These are phyloP conservation scores for Lophius americanus DNA, from an alignment of 2,797 vertebrate species.

Conservation along the genomic window DNA sequence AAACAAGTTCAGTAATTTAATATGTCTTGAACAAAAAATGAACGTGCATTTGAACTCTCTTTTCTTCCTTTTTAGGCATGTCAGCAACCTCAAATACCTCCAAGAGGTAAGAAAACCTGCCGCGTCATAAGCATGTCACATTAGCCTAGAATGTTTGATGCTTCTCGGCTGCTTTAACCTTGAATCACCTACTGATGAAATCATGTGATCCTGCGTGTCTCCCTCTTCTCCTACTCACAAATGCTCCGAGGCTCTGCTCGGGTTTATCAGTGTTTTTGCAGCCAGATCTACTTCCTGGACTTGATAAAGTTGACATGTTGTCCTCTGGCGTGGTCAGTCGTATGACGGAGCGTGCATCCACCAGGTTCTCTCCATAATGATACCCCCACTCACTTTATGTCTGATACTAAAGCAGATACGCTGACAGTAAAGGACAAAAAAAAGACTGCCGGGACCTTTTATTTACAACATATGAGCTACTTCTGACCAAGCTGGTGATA, in stretches of 20 bases:
- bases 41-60: constrained; percentile 22
- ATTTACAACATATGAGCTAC: constrained; percentile 1
- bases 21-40: constrained; percentile 18
- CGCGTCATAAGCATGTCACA: not conserved
- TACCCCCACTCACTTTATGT: constrained; percentile 28
- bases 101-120: constrained; percentile 78
- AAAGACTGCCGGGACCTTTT: constrained; percentile 6
- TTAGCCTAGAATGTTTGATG: constrained; percentile 17
- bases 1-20: constrained; percentile 35
- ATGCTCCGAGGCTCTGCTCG: constrained; percentile 42
- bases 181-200: constrained; percentile 54
- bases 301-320: constrained; percentile 69
- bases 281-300: constrained; percentile 78
- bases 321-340: constrained; percentile 59
- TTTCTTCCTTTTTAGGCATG: constrained; percentile 85
- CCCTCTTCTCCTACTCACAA: constrained; percentile 36
- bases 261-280: constrained; percentile 86
- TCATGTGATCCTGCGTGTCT: constrained; percentile 55
- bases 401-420: not conserved
- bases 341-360: constrained; percentile 57
- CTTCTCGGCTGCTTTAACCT: constrained; percentile 30
- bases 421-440: constrained; percentile 46
- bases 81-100: constrained; percentile 88
- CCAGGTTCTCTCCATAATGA: constrained; percentile 42
- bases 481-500: not conserved